Conservation (phyloP, 2,797 vertebrate genomes). For the Semotilus atromaculatus region DNA sequence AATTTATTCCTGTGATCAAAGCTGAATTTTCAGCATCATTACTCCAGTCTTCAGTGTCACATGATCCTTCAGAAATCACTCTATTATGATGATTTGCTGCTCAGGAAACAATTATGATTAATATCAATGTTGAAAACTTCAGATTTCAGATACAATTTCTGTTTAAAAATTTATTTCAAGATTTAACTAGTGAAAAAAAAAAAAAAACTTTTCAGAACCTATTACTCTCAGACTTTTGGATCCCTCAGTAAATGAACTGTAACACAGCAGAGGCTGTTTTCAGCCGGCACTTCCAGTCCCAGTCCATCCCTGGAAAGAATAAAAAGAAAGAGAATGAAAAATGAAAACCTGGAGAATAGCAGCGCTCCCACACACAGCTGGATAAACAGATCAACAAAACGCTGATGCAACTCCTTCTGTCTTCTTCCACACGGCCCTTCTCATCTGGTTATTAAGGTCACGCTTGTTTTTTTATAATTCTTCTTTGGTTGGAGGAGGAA, state of each 20-base stretch:
- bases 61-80: background rate
- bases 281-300: background rate
- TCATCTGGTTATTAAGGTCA: conserved; percentile 64
- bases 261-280: background rate
- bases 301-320: conserved; percentile 18
- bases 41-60: background rate
- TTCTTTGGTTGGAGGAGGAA: background rate
- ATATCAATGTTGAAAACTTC: background rate
- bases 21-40: background rate
- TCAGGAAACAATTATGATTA: background rate
- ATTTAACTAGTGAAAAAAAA: background rate
- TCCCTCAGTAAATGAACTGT: background rate
- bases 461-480: conserved; percentile 18
- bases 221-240: background rate
- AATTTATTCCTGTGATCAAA: background rate
- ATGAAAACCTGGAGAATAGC: conserved; percentile 16
- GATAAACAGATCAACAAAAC: conserved; percentile 56
- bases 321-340: conserved; percentile 30
- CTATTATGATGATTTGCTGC: too few species aligned
- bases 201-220: background rate
- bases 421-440: conserved; percentile 32
- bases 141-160: too few species aligned
- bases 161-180: too few species aligned
- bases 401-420: conserved; percentile 48
- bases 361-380: conserved; percentile 45